These are phyloP conservation scores for Botrylloides violaceus DNA, from an alignment of 23 tunicate species.

Conservation along the genomic window DNA sequence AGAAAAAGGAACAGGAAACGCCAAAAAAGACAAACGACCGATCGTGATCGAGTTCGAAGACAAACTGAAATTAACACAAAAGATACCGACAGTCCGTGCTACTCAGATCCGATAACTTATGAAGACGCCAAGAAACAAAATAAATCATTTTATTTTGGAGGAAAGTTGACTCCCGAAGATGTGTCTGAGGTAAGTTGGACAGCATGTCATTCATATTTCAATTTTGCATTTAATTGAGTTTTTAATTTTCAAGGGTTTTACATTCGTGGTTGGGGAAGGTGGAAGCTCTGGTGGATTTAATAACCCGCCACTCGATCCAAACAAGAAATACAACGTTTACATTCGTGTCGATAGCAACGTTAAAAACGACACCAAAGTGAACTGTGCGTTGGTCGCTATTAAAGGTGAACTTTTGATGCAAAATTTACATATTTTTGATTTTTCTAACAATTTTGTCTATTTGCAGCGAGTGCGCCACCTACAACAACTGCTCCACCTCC, in stretches of 20 bases:
- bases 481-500: constrained; percentile 9
- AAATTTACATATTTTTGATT: background rate
- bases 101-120: constrained; percentile 39
- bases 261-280: constrained; percentile 67
- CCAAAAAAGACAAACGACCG: constrained; percentile 14
- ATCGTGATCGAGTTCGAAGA: background rate
- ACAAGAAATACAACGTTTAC: constrained; percentile 64
- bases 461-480: constrained; percentile 17
- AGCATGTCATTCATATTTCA: background rate
- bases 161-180: constrained; percentile 43
- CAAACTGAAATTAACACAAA: constrained; percentile 10
- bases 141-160: constrained; percentile 45
- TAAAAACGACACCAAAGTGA: constrained; percentile 30
- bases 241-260: constrained; percentile 34
- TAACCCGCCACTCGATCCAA: constrained; percentile 88
- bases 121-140: constrained; percentile 50
- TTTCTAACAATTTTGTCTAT: background rate
- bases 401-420: constrained; percentile 52
- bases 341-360: constrained; percentile 58
- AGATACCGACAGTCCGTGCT: constrained; percentile 34
- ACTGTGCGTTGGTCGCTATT: constrained; percentile 53
- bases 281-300: constrained; percentile 26
- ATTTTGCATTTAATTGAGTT: background rate
- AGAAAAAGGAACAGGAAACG: constrained; percentile 37
- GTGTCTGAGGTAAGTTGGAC: constrained; percentile 56